Conservation (phyloP, 2,797 vertebrate species). For the Syngnathus rostellatus region DNA sequence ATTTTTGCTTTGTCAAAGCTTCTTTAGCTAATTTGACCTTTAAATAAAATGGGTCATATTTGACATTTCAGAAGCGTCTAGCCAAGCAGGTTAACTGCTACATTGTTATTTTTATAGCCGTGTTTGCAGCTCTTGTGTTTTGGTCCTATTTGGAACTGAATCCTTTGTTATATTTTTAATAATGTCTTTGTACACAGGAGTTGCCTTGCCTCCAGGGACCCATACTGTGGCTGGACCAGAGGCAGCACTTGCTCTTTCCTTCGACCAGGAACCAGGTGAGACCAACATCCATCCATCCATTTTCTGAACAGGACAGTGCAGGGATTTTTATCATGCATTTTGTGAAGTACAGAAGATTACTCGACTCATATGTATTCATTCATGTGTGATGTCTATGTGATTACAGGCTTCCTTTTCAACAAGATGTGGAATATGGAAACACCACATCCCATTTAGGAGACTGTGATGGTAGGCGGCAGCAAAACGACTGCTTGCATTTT, state of each 20-base stretch:
- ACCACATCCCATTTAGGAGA: constrained; percentile 85
- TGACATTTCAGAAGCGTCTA: neutral
- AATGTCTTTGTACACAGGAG: constrained; percentile 64
- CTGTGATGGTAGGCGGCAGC: constrained; percentile 83
- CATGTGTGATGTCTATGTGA: neutral
- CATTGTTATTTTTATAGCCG: neutral
- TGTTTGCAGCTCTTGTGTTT: neutral
- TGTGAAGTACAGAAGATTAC: neutral
- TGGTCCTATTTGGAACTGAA: neutral
- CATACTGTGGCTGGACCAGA: constrained; percentile 90
- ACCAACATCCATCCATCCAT: too few relatives aligned
- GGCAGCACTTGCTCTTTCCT: constrained; percentile 89
- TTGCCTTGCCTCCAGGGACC: constrained; percentile 86
- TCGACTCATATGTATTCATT: neutral
- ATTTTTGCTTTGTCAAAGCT: neutral
- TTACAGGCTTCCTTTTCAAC: constrained; percentile 80
- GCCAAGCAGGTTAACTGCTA: neutral
- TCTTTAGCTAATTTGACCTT: neutral
- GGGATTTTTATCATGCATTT: neutral
- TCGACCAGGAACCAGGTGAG: constrained; percentile 82
- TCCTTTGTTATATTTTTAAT: neutral
- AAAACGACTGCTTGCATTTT: constrained; percentile 32
- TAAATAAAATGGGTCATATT: neutral
- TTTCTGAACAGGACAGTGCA: neutral
- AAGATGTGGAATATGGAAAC: constrained; percentile 83